Evolutionary conservation across 1,140 invertebrate genomes (phyloP).

Genomic region (Philotrypesis tridentata): DNA sequence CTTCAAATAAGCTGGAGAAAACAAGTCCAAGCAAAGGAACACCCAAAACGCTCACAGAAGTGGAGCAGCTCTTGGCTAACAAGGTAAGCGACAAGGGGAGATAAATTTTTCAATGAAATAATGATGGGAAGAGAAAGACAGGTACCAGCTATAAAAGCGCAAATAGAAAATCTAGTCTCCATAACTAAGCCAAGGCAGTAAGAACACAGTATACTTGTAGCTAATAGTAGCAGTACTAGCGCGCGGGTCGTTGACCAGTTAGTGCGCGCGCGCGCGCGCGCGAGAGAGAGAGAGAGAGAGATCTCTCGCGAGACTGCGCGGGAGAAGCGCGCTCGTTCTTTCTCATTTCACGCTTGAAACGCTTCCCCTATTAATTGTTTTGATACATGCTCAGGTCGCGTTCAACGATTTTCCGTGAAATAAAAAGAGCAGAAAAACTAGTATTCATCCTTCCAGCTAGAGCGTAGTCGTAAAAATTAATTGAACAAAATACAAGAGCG

Average conservation of each 20-base stretch:
- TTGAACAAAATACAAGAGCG: no score
- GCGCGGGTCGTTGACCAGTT: constrained; percentile 17
- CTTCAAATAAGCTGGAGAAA: constrained; percentile 65
- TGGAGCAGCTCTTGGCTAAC: constrained; percentile 68
- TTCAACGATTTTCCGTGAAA: constrained; percentile 1
- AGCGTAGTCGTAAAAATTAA: no score
- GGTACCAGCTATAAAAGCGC: neutral
- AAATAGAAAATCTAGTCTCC: neutral
- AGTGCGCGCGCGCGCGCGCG: no score
- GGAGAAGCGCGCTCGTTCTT: neutral
- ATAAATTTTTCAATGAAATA: no score
- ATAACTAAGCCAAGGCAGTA: neutral
- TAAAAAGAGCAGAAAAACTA: constrained; percentile 9
- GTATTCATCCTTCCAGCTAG: no score
- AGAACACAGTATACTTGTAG: neutral
- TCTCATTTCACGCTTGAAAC: constrained; percentile 22
- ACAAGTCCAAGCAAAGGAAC: constrained; percentile 55
- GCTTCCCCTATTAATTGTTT: constrained; percentile 32
- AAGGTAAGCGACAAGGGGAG: constrained; percentile 67
- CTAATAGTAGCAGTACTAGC: neutral
- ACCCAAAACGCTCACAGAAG: constrained; percentile 67
- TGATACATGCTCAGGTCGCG: neutral
- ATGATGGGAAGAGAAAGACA: neutral
- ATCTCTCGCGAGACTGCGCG: neutral
- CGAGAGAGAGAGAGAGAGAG: neutral